phyloP scores from a whole-genome alignment of 2,888 invertebrate genomes.

The Agrotis exclamationis region DNA sequence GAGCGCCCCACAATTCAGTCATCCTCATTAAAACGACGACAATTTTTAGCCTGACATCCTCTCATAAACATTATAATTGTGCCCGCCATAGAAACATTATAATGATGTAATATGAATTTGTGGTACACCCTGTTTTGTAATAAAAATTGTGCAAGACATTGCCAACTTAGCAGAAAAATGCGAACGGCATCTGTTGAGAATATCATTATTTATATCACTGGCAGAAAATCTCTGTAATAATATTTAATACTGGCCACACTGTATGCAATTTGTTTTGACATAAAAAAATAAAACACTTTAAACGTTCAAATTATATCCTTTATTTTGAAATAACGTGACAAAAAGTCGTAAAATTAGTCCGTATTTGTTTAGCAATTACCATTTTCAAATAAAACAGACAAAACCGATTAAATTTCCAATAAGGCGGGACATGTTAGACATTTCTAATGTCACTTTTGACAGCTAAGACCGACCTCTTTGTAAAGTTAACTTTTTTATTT shows the following conservation, averaged over 20 bases:
- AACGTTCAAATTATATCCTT: conserved; percentile 19
- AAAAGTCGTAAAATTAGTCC: conserved; percentile 27
- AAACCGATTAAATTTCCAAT: conserved; percentile 48
- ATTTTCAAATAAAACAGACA: conserved; percentile 34
- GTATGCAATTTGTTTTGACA: not conserved
- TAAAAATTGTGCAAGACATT: conserved; percentile 57
- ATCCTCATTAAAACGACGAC: conserved; percentile 87
- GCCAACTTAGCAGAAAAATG: conserved; percentile 46
- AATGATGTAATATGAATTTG: conserved; percentile 70
- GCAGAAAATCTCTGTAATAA: conserved; percentile 19
- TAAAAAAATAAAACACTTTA: conserved; percentile 3
- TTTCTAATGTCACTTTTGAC: conserved; percentile 58
- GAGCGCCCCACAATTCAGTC: conserved; percentile 83
- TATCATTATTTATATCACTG: conserved; percentile 16
- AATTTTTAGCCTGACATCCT: conserved; percentile 86
- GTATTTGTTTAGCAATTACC: conserved; percentile 33
- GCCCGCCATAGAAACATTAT: conserved; percentile 71
- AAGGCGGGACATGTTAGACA: conserved; percentile 28
- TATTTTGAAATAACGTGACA: conserved; percentile 15
- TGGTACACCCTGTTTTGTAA: conserved; percentile 63
- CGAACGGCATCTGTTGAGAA: conserved; percentile 45
- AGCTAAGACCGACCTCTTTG: conserved; percentile 48
- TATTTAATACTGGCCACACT: not conserved
- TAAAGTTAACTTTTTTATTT: conserved; percentile 36
- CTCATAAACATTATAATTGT: conserved; percentile 79